Percentiles rank a stretch among this genome's conserved stretches.
Evolutionary conservation across 2,797 vertebrate species (phyloP).

Genomic region (Chelidonichthys spinosus): DNA sequence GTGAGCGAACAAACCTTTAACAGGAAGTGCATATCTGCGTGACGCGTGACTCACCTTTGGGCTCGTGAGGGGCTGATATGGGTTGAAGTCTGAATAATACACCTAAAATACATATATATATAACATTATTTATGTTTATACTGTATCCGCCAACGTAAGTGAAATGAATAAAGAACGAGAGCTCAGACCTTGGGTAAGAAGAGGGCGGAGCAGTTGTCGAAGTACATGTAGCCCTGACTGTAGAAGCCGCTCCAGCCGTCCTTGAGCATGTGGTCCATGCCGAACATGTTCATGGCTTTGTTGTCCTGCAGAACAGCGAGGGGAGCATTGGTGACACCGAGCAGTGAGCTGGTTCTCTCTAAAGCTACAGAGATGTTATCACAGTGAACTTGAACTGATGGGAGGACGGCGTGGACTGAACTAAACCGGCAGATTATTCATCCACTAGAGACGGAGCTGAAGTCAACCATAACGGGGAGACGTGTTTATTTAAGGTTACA

Average conservation of each 20-base stretch:
- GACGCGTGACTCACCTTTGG: conserved; percentile 67
- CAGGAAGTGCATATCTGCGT: neutral
- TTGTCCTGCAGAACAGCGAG: conserved; percentile 69
- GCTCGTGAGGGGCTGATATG: conserved; percentile 85
- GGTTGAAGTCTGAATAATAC: conserved; percentile 87
- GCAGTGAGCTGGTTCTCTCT: neutral
- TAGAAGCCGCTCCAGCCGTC: conserved; percentile 84
- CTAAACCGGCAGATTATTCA: too few species aligned
- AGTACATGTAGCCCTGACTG: conserved; percentile 84
- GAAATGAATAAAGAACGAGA: neutral
- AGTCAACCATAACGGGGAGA: too few species aligned
- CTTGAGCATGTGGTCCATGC: conserved; percentile 80
- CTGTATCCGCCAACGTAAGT: neutral
- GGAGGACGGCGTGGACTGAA: too few species aligned
- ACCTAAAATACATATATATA: conserved; percentile 65
- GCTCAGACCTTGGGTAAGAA: conserved; percentile 88
- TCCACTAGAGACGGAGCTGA: neutral
- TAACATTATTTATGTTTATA: neutral
- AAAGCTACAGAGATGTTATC: neutral
- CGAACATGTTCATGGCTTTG: conserved; percentile 80
- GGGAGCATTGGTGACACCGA: neutral
- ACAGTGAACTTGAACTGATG: neutral
- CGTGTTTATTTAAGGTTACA: too few species aligned
- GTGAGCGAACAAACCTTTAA: neutral
- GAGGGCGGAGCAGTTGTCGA: conserved; percentile 89